Base-by-base conservation (phyloP, 2,797 vertebrate species). In the Pipistrellus pipistrellus region DNA sequence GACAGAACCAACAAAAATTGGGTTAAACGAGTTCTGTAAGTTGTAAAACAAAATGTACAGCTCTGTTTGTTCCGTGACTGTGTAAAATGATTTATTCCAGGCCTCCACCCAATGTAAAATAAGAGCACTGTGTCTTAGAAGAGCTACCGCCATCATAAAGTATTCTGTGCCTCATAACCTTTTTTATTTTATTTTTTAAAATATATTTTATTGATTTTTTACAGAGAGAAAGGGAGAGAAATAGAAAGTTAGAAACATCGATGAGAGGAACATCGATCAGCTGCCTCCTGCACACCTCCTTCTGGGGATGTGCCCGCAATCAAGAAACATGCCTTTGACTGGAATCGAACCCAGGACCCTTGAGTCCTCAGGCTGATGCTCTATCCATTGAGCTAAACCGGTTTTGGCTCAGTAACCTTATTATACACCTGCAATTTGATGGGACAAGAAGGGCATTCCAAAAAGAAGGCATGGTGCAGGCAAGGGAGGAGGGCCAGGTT, bases 41-140 rank as follows among this genome's bases (percentile, higher is more conserved):
- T 72, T 59, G 46, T 71, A 51, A 87, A 10, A 71, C 46, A 27
- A 57, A 83, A 75, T 15, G 44, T 38, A 55, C 12, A 78, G 14
- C 73, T 32, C 66, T 69, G 57, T 90, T 64, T 77, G 66, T 81
- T 75, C 53, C 89, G 30, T 73, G 64, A 94, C 27, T 15, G 3
- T 14, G 27, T 53, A 48, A 89, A 86, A 72, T 35, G 41, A 48
- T 82, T 81, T 84, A 44, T 91, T 81, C n/a, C 53, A 78, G 69
- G n/a, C 35, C 25, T 25, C 17, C 51, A 85, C 51, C 7, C 71
- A 93, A 57, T 4, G 1, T 14, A 69, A 13, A 83, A n/a, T 35
- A 38, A 77, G n/a, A 68, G 35, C n/a, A 23, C 51, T 35, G 41
- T 55, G 62, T 64, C 20, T 32, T 30, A 41, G 55, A 86, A 78